Conservation (phyloP, 2,888 invertebrate species). For the Pyrrhia umbra region DNA sequence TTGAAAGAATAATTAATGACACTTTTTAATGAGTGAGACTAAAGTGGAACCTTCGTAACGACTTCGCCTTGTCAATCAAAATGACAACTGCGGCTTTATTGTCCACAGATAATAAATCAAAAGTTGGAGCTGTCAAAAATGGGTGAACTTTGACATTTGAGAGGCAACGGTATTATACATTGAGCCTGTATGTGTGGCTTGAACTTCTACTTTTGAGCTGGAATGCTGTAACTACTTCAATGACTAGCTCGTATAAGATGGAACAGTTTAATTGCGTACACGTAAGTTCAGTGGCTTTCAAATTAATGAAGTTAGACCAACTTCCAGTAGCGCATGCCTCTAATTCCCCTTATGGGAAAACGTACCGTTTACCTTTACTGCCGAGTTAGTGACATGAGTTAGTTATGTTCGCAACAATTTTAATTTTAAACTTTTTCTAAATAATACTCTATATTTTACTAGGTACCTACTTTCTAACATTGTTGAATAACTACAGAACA, state of each 20-base stretch:
- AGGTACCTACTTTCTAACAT: no score
- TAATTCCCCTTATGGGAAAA: conserved; percentile 36
- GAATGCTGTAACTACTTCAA: conserved; percentile 26
- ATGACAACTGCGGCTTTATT: conserved; percentile 50
- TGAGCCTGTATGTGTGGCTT: neutral
- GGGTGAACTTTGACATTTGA: conserved; percentile 35
- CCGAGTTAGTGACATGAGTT: conserved; percentile 22
- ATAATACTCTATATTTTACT: no score
- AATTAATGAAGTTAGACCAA: conserved; percentile 42
- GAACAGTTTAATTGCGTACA: conserved; percentile 44
- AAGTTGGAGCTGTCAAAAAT: conserved; percentile 48
- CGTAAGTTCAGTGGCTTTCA: conserved; percentile 33
- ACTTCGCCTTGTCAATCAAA: conserved; percentile 57
- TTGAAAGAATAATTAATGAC: conserved; percentile 55
- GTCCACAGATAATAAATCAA: conserved; percentile 61
- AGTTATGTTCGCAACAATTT: neutral
- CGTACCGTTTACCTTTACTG: conserved; percentile 15
- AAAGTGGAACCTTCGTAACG: conserved; percentile 47
- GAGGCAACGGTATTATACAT: conserved; percentile 23
- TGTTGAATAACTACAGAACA: no score
- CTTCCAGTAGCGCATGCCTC: conserved; percentile 14
- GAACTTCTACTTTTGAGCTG: neutral
- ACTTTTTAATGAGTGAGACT: conserved; percentile 58
- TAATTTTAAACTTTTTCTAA: conserved; percentile 13
- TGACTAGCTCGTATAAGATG: conserved; percentile 29